Evolutionary conservation across 2,888 invertebrate species (phyloP).

Genomic region (Syritta pipiens): DNA sequence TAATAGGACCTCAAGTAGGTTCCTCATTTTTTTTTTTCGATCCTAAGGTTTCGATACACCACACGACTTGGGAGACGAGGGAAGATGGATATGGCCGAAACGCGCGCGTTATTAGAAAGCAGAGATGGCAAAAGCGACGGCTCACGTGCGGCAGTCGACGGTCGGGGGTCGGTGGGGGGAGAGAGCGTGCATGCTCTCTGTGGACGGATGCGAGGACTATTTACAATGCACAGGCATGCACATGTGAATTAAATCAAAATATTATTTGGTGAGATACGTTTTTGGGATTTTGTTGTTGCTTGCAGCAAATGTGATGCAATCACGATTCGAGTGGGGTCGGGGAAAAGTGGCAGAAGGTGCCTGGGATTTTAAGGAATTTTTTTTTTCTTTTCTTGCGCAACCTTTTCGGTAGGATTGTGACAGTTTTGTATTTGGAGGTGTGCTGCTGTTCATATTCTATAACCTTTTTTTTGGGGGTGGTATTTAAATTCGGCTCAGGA

Average conservation of each 20-base stretch:
- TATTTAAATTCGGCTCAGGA: too few relatives aligned
- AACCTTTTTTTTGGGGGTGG: too few relatives aligned
- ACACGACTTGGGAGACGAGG: slow-evolving; percentile 36
- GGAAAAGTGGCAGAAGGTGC: not conserved
- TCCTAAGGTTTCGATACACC: slow-evolving; percentile 18
- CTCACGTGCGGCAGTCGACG: slow-evolving; percentile 46
- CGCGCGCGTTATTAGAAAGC: slow-evolving; percentile 65
- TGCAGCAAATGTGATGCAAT: slow-evolving; percentile 58
- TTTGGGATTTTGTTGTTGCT: not conserved
- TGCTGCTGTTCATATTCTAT: too few relatives aligned
- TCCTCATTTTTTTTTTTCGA: not conserved
- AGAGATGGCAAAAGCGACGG: slow-evolving; percentile 41
- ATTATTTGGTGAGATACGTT: slow-evolving; percentile 42
- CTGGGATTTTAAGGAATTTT: too few relatives aligned
- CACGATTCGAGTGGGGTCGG: slow-evolving; percentile 50
- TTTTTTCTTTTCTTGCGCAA: too few relatives aligned
- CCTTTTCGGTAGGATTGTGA: too few relatives aligned
- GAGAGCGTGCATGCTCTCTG: slow-evolving; percentile 8
- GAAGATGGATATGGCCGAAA: slow-evolving; percentile 60
- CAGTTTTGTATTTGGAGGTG: too few relatives aligned
- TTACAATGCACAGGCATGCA: slow-evolving; percentile 61
- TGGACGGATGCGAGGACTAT: slow-evolving; percentile 12
- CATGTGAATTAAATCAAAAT: slow-evolving; percentile 66
- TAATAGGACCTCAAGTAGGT: slow-evolving; percentile 49
- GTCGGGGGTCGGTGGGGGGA: slow-evolving; percentile 13